phyloP scores from a whole-genome alignment of 2,113 vertebrate genomes.

The Lagenorhynchus albirostris region DNA sequence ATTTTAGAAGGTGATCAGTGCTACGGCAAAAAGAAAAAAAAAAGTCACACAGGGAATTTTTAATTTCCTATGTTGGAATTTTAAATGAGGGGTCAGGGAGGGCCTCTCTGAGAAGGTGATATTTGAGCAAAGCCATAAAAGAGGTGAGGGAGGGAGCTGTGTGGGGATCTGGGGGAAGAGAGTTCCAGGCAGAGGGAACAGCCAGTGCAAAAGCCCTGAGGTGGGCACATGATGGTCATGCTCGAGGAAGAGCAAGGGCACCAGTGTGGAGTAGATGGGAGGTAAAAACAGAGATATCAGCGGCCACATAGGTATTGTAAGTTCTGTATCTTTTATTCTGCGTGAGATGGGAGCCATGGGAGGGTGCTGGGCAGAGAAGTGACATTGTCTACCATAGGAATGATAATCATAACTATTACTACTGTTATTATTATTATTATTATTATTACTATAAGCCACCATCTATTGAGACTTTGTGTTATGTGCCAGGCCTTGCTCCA shows the following conservation, averaged over 20 bases:
- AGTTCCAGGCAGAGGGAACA: not conserved
- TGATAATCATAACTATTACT: not conserved
- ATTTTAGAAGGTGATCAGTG: not conserved
- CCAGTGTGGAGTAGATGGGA: not conserved
- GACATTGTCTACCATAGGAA: not conserved
- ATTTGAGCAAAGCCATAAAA: not conserved
- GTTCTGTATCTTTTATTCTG: not conserved
- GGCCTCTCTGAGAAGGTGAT: not conserved
- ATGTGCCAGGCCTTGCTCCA: not conserved
- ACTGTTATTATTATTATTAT: not conserved
- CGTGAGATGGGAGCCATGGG: not conserved
- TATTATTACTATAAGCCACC: not conserved
- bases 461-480: not conserved
- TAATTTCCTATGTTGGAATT: not conserved
- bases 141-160: not conserved
- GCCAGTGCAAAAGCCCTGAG: not conserved
- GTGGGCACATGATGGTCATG: fast-evolving
- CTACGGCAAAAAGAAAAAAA: too few relatives aligned
- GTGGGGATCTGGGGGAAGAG: not conserved
- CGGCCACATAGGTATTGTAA: fast-evolving
- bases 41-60: not conserved
- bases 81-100: not conserved
- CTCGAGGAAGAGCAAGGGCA: not conserved
- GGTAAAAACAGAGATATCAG: not conserved
- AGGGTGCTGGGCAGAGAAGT: not conserved